Conservation (phyloP, 2,797 vertebrate genomes). For the Leptodactylus fallax region DNA sequence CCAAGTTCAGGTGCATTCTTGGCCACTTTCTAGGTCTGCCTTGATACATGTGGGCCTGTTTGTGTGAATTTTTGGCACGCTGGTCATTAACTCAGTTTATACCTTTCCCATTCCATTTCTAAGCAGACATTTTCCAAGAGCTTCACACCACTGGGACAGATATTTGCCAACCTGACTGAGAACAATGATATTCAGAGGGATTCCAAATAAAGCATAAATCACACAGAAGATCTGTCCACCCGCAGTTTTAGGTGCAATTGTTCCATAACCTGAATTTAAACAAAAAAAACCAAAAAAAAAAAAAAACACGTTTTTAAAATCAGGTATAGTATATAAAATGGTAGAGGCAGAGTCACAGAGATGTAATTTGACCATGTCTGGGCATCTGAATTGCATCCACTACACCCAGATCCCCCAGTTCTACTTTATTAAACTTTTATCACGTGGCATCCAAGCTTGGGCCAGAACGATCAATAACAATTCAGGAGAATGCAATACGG, state of each 20-base stretch:
- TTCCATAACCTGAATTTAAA: conserved; percentile 71
- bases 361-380: background rate
- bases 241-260: conserved; percentile 69
- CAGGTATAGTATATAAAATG: background rate
- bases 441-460: too few relatives aligned
- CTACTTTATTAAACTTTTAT: background rate
- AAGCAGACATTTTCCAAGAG: conserved; percentile 68
- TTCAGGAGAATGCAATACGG: background rate
- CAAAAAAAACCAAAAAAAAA: conserved; percentile 33
- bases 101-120: conserved; percentile 72
- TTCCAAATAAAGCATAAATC: conserved; percentile 73
- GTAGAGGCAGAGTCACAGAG: background rate
- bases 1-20: too few relatives aligned
- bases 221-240: conserved; percentile 76
- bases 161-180: conserved; percentile 69
- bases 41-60: background rate
- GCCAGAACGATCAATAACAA: too few relatives aligned
- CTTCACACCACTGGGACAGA: conserved; percentile 69
- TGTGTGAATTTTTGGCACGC: background rate
- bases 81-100: conserved; percentile 32
- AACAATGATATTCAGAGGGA: conserved; percentile 74
- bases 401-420: background rate
- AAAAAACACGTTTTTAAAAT: background rate
- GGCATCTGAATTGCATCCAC: background rate
- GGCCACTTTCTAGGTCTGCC: too few relatives aligned